These are phyloP conservation scores for silkworm (Bombyx mori) DNA, from an alignment of 1,140 invertebrate genomes.

Conservation along the genomic window DNA sequence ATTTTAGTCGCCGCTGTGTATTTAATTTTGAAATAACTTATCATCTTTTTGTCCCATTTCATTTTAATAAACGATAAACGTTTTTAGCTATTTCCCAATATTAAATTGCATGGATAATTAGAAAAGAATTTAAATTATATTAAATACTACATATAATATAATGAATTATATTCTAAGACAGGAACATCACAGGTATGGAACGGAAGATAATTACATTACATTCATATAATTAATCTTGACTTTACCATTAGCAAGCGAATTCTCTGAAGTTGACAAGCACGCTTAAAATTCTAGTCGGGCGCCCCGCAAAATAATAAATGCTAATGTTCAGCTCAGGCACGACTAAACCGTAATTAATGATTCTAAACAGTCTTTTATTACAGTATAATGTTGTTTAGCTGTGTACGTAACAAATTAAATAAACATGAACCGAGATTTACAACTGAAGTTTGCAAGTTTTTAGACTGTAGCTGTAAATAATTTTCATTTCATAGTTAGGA, in stretches of 20 bases:
- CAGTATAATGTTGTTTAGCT: conserved; percentile 35
- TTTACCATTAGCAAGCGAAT: neutral
- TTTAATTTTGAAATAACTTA: conserved; percentile 12
- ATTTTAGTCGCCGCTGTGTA: conserved; percentile 46
- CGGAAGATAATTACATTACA: neutral
- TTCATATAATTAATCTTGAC: neutral
- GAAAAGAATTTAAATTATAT: too few relatives aligned
- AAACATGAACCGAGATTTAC: conserved; percentile 14
- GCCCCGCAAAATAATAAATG: conserved; percentile 32
- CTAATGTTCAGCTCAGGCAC: conserved; percentile 28
- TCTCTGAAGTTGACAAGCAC: conserved; percentile 11
- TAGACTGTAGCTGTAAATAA: neutral
- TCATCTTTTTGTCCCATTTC: too few relatives aligned
- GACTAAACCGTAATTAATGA: conserved; percentile 41
- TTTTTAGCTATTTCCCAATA: too few relatives aligned
- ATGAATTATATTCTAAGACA: too few relatives aligned
- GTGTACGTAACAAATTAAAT: conserved; percentile 35
- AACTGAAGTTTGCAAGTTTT: conserved; percentile 4
- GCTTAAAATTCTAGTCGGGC: conserved; percentile 21
- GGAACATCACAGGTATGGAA: too few relatives aligned
- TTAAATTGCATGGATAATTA: too few relatives aligned
- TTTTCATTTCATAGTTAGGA: neutral
- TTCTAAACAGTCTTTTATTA: conserved; percentile 44
- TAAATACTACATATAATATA: too few relatives aligned
- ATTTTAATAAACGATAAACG: too few relatives aligned